Conservation (phyloP, 1,140 invertebrate genomes). For the Papilio glaucus region DNA sequence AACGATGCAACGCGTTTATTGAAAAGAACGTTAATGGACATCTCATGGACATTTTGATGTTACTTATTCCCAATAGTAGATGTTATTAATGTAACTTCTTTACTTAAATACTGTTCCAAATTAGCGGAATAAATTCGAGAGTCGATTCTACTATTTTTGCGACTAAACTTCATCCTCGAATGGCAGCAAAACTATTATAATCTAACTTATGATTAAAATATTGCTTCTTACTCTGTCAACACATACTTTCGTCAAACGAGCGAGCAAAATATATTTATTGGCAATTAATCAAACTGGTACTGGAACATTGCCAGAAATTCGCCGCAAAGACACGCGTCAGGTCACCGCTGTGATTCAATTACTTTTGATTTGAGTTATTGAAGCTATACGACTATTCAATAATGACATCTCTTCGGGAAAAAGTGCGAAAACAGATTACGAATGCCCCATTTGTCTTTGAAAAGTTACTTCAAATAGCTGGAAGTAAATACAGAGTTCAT, state of each 20-base stretch:
- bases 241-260: neutral
- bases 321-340: constrained; percentile 9
- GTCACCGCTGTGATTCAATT: constrained; percentile 15
- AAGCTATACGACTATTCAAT: constrained; percentile 8
- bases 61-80: too few relatives aligned
- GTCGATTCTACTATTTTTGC: neutral
- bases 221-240: neutral
- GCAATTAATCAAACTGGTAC: constrained; percentile 30
- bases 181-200: neutral
- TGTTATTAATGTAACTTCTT: too few relatives aligned
- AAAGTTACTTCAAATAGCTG: too few relatives aligned
- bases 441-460: too few relatives aligned
- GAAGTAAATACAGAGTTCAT: too few relatives aligned
- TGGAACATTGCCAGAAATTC: constrained; percentile 24
- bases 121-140: too few relatives aligned
- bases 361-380: neutral
- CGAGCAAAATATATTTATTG: constrained; percentile 27
- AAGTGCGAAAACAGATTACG: too few relatives aligned
- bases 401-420: neutral
- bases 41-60: too few relatives aligned
- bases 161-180: neutral
- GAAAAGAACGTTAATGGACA: too few relatives aligned
- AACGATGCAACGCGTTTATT: too few relatives aligned
- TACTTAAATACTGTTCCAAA: too few relatives aligned
- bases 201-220: neutral